Base-by-base conservation (phyloP, 2,113 vertebrate genomes). In the Pedetes capensis region DNA sequence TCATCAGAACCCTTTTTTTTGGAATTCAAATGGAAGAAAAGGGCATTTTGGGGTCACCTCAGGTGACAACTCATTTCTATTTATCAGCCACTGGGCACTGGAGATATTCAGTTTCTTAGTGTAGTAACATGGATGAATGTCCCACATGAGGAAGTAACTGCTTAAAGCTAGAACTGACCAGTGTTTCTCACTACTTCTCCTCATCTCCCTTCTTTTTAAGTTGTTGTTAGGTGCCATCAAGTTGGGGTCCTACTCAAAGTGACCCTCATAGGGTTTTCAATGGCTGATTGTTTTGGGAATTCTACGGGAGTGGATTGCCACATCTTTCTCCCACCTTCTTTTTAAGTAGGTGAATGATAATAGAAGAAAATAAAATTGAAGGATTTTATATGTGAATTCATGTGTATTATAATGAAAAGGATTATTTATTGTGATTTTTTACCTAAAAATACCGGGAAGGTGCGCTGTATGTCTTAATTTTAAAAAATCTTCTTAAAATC, bases 381-480 rank as follows among this genome's bases (percentile, higher is more conserved):
- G 6, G 23, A 3, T 80, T 90, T 84, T 84, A 6, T 92, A 14
- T 85, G 29, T 39, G 14, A 75, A 69, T 84, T 37, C 2, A 51
- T 78, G 27, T 0, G 16, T 76, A 68, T 64, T 93, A 49, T 23
- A 66, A 42, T 57, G 1, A 8, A 18, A 51, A 61, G 10, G 18
- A 61, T 80, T 51, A 23, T 72, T 74, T 71, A n/a, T 89, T 96
- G 11, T 84, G 34, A 81, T 84, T 82, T n/a, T 80, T 81, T 13
- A 47, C 66, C 16, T 85, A 42, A 71, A 86, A 92, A 80, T 27
- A 63, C 6, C 86, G 13, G 59, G 42, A 66, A 92, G 57, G 71
- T 57, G 69, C 74, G 11, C 27, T 39, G 2, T 79, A 13, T 81
- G 37, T 63, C 34, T 51, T 37, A 39, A 61, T 53, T 82, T 84